phyloP scores from a whole-genome alignment of 2,888 invertebrate species.

The Metacarcinus magister region DNA sequence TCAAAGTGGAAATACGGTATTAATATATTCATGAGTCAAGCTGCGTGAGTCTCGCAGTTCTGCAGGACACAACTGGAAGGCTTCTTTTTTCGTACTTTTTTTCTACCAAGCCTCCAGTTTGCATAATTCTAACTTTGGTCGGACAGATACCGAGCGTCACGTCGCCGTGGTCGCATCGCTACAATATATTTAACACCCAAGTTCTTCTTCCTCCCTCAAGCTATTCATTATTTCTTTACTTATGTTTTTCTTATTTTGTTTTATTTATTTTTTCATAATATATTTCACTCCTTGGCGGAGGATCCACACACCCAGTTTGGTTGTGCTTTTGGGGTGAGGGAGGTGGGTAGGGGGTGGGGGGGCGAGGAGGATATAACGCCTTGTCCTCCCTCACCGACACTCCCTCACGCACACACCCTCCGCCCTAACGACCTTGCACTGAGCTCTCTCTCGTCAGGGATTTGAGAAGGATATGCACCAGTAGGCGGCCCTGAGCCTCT shows the following conservation, averaged over 20 bases:
- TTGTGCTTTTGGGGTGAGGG: neutral
- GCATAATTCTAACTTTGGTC: conserved; percentile 19
- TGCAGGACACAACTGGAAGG: conserved; percentile 21
- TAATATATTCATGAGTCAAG: conserved; percentile 45
- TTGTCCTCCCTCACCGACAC: neutral
- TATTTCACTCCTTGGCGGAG: neutral
- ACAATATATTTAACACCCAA: neutral
- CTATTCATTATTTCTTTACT: neutral
- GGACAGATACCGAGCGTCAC: neutral
- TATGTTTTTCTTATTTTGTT: neutral
- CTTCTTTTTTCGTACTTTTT: conserved; percentile 13
- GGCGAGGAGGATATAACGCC: neutral
- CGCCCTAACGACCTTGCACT: neutral
- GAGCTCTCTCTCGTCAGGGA: neutral
- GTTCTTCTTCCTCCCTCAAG: neutral
- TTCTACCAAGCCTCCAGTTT: neutral
- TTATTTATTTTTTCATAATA: neutral
- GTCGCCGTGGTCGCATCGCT: neutral
- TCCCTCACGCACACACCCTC: neutral
- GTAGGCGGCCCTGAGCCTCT: neutral
- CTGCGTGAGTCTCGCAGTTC: neutral
- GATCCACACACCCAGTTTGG: neutral
- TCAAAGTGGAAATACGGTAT: conserved; percentile 36
- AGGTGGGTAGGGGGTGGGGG: neutral
- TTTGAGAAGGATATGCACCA: neutral